Percentiles rank a stretch among this genome's conserved stretches.
These are phyloP conservation scores for Adelognathus sp. DNA, from an alignment of 2,888 invertebrate species.

Conservation along the genomic window DNA sequence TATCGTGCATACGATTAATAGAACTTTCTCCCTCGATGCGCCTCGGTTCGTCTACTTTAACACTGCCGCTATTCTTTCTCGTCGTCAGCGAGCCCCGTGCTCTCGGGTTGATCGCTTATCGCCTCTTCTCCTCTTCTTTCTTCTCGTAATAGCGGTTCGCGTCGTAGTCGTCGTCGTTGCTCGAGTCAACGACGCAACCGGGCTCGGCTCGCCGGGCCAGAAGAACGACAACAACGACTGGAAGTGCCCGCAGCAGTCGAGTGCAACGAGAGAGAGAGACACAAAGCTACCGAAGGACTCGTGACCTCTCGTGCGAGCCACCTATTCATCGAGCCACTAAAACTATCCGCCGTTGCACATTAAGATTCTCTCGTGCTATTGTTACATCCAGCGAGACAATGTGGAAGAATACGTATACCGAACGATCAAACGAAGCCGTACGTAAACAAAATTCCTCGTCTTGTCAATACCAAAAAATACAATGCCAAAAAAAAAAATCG, in stretches of 20 bases:
- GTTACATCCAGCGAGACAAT: background rate
- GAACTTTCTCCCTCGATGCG: constrained; percentile 65
- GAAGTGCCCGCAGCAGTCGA: background rate
- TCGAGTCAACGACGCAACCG: constrained; percentile 47
- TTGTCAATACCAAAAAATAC: background rate
- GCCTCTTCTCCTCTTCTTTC: constrained; percentile 41
- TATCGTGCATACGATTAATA: constrained; percentile 65
- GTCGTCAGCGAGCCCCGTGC: constrained; percentile 35
- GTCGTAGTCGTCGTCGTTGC: constrained; percentile 34
- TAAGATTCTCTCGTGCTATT: constrained; percentile 5
- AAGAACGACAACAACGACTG: background rate
- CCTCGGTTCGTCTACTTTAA: constrained; percentile 55
- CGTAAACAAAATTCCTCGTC: background rate
- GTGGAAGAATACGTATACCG: background rate
- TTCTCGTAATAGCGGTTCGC: constrained; percentile 48
- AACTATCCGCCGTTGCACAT: constrained; percentile 36
- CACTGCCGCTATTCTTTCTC: constrained; percentile 42
- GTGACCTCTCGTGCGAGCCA: constrained; percentile 43
- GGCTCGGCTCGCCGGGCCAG: background rate
- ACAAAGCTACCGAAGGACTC: constrained; percentile 35
- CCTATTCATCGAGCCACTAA: constrained; percentile 41
- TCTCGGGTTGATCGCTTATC: constrained; percentile 59
- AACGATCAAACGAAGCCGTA: background rate
- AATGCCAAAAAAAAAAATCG: constrained; percentile 5
- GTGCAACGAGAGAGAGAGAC: constrained; percentile 51